phyloP scores from a whole-genome alignment of 2,797 vertebrate species.

The Neosalanx taihuensis region DNA sequence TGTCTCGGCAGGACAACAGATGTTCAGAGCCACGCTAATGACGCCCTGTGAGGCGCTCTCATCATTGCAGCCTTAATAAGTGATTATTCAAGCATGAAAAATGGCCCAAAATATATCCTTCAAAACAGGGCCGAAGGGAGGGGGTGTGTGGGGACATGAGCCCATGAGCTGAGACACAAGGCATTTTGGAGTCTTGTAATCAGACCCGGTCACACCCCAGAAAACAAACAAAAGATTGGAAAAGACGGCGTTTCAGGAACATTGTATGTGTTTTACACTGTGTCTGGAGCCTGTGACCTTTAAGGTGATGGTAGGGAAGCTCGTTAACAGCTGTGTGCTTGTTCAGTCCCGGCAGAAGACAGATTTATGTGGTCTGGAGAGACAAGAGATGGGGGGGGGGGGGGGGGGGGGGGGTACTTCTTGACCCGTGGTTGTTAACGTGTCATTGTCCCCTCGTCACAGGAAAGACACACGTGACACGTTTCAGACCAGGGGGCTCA shows the following conservation, averaged over 20 bases:
- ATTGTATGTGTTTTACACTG: slow-evolving; percentile 50
- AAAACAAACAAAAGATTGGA: slow-evolving; percentile 18
- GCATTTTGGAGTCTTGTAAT: slow-evolving; percentile 54
- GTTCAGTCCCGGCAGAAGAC: not conserved
- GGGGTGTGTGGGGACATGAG: not conserved
- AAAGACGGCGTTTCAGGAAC: slow-evolving; percentile 32
- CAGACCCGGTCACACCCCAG: slow-evolving; percentile 44
- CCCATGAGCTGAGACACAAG: too few species aligned
- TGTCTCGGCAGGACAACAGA: not conserved
- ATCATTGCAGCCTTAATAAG: too few species aligned
- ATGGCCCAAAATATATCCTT: too few species aligned
- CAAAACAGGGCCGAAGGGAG: not conserved
- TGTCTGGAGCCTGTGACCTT: slow-evolving; percentile 58
- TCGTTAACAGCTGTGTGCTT: not conserved
- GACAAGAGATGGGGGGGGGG: not conserved
- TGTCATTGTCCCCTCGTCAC: not conserved
- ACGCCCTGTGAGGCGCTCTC: too few species aligned
- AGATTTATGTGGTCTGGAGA: slow-evolving; percentile 23
- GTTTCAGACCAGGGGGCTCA: too few species aligned
- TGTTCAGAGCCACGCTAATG: too few species aligned
- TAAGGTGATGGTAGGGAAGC: slow-evolving; percentile 27
- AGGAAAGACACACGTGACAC: too few species aligned
- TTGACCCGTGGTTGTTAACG: slow-evolving; percentile 8
- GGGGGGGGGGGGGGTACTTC: not conserved
- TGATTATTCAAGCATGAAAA: not conserved